A percentile compares a stretch with the other conserved stretches of the same genome.
Conservation (phyloP, 2,888 invertebrate species). For the Lottia scabra region DNA sequence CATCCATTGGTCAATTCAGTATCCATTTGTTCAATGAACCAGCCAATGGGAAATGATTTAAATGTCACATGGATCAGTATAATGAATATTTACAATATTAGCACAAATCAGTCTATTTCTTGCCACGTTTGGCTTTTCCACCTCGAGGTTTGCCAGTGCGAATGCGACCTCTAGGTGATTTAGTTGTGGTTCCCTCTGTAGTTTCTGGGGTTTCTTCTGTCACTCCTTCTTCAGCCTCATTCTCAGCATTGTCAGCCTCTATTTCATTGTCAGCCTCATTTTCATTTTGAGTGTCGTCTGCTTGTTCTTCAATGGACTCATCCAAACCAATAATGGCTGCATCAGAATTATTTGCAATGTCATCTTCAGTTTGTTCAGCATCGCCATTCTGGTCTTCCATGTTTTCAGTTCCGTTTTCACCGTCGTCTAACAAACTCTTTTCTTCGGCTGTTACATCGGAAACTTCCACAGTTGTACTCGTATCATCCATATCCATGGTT, state of each 20-base stretch:
- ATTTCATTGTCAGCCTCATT: not conserved
- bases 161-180: not conserved
- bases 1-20: too few species aligned
- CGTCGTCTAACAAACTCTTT: not conserved
- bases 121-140: not conserved
- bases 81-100: too few species aligned
- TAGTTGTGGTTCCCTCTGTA: not conserved
- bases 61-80: too few species aligned
- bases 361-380: conserved; percentile 4
- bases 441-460: not conserved
- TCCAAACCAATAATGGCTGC: not conserved
- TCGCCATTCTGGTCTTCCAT: not conserved
- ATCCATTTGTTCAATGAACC: too few species aligned
- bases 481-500: conserved; percentile 7
- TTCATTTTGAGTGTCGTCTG: not conserved
- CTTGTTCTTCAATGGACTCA: not conserved
- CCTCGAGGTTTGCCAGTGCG: conserved; percentile 4
- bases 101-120: not conserved
- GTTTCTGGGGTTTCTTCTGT: not conserved
- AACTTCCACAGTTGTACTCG: not conserved
- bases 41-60: too few species aligned
- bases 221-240: not conserved
- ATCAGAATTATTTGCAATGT: not conserved
- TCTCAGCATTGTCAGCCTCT: not conserved
- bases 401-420: conserved; percentile 1